Percentiles rank a stretch among this genome's conserved stretches.
phyloP scores from a whole-genome alignment of 2,888 invertebrate species.

The Tipula lateralis region DNA sequence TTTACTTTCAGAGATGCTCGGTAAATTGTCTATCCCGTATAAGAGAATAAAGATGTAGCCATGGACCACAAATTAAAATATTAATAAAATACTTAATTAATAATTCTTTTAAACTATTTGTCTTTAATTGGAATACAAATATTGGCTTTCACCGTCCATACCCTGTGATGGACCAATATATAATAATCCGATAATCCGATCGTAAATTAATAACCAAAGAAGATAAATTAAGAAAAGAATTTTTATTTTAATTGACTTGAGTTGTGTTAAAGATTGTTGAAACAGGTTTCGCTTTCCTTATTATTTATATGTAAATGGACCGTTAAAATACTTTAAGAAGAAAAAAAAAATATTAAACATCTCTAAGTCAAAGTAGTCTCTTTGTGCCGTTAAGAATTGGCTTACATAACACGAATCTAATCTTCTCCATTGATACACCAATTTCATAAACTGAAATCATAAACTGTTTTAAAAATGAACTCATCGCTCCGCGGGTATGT shows the following conservation, averaged over 20 bases:
- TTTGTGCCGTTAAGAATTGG: background rate
- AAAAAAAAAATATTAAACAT: background rate
- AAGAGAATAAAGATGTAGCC: background rate
- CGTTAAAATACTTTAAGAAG: background rate
- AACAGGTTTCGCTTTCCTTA: background rate
- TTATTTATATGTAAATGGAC: background rate
- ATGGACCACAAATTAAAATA: background rate
- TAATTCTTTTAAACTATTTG: background rate
- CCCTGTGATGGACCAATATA: background rate
- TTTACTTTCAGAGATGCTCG: background rate
- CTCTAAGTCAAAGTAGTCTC: background rate
- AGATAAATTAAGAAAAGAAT: background rate
- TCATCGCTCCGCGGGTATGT: background rate
- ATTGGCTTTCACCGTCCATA: background rate
- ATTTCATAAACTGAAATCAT: too few relatives aligned
- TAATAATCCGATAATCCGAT: background rate
- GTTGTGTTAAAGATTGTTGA: background rate
- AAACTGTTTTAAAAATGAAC: background rate
- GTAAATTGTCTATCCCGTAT: background rate
- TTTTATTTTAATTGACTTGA: background rate
- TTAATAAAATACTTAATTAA: background rate
- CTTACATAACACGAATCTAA: background rate
- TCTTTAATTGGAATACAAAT: background rate
- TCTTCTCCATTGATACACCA: background rate
- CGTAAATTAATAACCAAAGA: conserved; percentile 11